Evolutionary conservation across 2,113 vertebrate species (phyloP).

Genomic region (Mormyrus lacerda): DNA sequence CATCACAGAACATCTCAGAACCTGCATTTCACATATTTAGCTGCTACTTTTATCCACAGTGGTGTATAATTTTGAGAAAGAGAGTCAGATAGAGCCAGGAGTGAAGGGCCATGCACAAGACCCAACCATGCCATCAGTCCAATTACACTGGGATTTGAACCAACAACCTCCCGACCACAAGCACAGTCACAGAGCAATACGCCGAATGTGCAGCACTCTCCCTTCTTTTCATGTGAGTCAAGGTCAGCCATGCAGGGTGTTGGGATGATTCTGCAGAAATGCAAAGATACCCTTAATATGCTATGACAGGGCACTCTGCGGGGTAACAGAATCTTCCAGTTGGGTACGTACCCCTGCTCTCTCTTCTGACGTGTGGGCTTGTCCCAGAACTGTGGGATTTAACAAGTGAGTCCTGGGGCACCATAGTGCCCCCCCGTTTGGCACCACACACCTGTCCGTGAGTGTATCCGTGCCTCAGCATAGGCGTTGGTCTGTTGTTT

Average conservation of each 20-base stretch:
- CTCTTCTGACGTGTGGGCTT: neutral
- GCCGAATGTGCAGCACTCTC: neutral
- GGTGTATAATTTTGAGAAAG: neutral
- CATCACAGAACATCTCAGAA: neutral
- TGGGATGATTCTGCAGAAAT: neutral
- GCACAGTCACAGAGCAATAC: neutral
- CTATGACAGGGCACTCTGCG: neutral
- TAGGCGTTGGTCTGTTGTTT: neutral
- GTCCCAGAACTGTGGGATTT: neutral
- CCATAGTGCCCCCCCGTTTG: neutral
- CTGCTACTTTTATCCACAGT: neutral
- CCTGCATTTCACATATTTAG: neutral
- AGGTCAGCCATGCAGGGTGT: neutral
- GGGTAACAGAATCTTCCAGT: neutral
- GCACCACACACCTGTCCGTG: neutral
- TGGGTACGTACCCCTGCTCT: neutral
- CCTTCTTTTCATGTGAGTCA: neutral
- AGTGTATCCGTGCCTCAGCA: neutral
- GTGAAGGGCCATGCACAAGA: neutral
- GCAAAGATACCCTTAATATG: neutral
- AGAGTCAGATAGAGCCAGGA: neutral
- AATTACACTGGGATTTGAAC: neutral
- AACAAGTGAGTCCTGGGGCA: neutral
- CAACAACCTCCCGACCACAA: neutral
- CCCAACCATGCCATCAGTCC: neutral